A percentile compares a stretch with the other conserved stretches of the same genome.
Conservation (phyloP, 2,797 vertebrate species). For the Diplodus puntazzo region DNA sequence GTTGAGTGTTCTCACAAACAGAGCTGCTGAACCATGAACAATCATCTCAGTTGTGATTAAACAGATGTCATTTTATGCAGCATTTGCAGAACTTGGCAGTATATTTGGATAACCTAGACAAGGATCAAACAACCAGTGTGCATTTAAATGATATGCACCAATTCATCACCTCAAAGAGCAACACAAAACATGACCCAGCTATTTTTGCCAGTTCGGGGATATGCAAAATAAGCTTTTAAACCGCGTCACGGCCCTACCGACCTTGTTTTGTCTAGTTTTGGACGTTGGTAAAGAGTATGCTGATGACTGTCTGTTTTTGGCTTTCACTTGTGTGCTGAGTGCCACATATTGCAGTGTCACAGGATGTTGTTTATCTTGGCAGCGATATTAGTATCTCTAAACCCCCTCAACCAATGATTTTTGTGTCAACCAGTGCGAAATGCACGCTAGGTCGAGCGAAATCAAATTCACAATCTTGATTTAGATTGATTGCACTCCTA, state of each 20-base stretch:
- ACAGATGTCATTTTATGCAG: background rate
- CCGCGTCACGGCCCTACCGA: background rate
- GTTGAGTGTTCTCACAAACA: no score
- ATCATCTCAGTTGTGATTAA: background rate
- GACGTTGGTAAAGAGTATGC: background rate
- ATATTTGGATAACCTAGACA: background rate
- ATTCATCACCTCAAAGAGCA: background rate
- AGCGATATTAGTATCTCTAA: background rate
- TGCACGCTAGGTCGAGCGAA: background rate
- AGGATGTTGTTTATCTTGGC: slow-evolving; percentile 9
- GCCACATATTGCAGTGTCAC: background rate
- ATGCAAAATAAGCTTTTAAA: background rate
- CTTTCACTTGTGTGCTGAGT: slow-evolving; percentile 1
- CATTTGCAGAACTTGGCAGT: background rate
- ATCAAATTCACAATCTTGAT: background rate
- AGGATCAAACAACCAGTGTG: background rate
- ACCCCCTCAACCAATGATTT: background rate
- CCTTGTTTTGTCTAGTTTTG: slow-evolving; percentile 24
- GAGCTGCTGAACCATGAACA: slow-evolving; percentile 15
- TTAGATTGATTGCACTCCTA: background rate
- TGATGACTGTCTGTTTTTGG: background rate
- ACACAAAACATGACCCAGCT: background rate
- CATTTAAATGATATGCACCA: no score
- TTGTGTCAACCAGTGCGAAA: background rate
- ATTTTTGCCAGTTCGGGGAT: background rate